A percentile compares a stretch with the other conserved stretches of the same genome.
Conservation (phyloP, 2,113 vertebrate genomes). For the Tetraodon nigroviridis region DNA sequence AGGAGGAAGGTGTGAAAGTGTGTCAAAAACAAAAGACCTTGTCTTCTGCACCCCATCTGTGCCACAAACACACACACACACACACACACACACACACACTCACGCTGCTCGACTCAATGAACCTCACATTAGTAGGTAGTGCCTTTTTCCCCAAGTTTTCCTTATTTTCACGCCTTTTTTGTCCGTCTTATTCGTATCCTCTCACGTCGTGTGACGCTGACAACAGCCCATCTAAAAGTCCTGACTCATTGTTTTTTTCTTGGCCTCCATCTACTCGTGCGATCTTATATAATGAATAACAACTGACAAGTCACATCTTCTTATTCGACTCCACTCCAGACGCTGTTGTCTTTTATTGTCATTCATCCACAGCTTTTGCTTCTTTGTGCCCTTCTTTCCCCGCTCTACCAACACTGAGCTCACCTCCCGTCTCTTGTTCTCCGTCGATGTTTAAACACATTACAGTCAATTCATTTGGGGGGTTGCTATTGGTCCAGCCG, state of each 20-base stretch:
- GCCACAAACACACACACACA: slow-evolving; percentile 20
- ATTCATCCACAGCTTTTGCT: slow-evolving; percentile 16
- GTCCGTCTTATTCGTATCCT: neutral
- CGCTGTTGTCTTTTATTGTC: neutral
- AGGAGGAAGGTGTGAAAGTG: slow-evolving; percentile 39
- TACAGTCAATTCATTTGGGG: slow-evolving; percentile 73
- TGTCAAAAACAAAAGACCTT: slow-evolving; percentile 25
- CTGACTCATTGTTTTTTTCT: neutral
- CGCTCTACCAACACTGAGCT: slow-evolving; percentile 35
- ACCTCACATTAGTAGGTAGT: neutral
- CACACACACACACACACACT: slow-evolving; percentile 13
- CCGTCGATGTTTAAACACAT: slow-evolving; percentile 74
- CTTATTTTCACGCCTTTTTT: neutral
- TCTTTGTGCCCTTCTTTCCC: slow-evolving; percentile 50
- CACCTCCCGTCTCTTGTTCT: slow-evolving; percentile 48
- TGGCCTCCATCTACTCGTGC: too few relatives aligned
- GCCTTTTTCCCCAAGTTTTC: neutral
- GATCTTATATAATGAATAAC: too few relatives aligned
- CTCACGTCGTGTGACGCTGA: neutral
- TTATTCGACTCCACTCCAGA: neutral
- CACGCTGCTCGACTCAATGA: slow-evolving; percentile 13
- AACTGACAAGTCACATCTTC: too few relatives aligned
- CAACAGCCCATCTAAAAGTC: neutral
- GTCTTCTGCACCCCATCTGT: slow-evolving; percentile 7
- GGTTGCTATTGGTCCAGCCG: slow-evolving; percentile 74